Evolutionary conservation across 2,797 vertebrate genomes (phyloP), one percentile per base, ranked within the genome.

Genomic region (Cheirogaleus major): DNA sequence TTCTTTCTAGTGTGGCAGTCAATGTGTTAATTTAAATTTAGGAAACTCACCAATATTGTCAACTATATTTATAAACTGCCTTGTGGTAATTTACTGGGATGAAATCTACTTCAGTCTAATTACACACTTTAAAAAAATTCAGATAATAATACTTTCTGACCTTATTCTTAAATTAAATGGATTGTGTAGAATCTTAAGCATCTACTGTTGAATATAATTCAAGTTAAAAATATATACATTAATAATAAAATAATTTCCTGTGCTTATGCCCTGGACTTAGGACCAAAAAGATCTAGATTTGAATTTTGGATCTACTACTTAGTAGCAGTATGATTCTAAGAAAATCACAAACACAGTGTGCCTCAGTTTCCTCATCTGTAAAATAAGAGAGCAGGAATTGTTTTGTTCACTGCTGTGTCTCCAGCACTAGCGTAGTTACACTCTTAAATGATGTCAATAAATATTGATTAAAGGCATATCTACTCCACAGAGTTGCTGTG

Each of bases 61-160:
- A 93, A n/a, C 18, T 43, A 48, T 75, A 69, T 70, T 75, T 90
- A 92, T 81, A 92, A 84, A 95, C 75, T 22, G 55, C 41, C 67
- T 61, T 17, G 59, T 5, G 7, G n/a, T 88, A 55, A 81, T 91
- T 95, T 84, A 70, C 75, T 67, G 43, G 14, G 76, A 25, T 59
- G n/a, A 95, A 94, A 92, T 81, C 45, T 82, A 83, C 52, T 75
- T 70, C 81, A 27, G 38, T 85, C 17, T 88, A 88, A 52, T 88
- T 79, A 59, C 32, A 81, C 32, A 27, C 38, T 75, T 23, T 41
- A 50, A 50, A 1, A 23, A 84, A 79, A 91, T 73, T 84, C 73
- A 93, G 57, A 30, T 75, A 73, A 45, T 91, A n/a, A 25, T 76
- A 43, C 30, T 72, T 89, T 78, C 43, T 76, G 45, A 84, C 22